Evolutionary conservation across 2,797 vertebrate species (phyloP), one percentile per base, ranked within the genome.

Genomic region (Gymnocypris eckloni): DNA sequence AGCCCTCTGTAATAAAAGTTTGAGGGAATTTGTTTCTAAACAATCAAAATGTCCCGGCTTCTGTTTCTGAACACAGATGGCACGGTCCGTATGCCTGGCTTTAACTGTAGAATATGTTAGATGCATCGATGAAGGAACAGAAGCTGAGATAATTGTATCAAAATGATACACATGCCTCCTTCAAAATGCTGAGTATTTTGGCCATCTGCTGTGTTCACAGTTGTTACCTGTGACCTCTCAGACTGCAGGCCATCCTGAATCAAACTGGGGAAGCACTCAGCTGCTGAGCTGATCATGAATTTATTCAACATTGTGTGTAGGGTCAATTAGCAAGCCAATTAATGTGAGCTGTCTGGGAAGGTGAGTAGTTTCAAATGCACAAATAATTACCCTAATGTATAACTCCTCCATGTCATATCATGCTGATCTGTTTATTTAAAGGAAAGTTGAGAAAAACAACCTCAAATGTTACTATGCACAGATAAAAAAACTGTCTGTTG

Each of bases 101-200:
- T 78, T 79, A 86, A 86, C 82, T 77, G 85, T 54, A 72, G 86
- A 88, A 86, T 86, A 82, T 82, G 87, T 89, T 88, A 87, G 88
- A 89, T 90, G 89, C 91, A 77, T 87, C 88, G 88, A 50, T 88
- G 89, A 87, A 85, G 82, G 37, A 89, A 88, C 90, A 89, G 90
- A 90, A 91, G 88, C 85, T 82, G 83, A 89, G 88, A 88, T 91
- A 91, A 91, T 90, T 91, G 87, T 86, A 89, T 72, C 28, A 90
- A 91, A 91, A 88, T 87, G 84, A 87, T 83, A 87, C 87, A 85
- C 87, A 89, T 87, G 90, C 86, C 83, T 86, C 82, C 64, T 85
- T 85, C 79, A 64, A 89, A 86, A 84, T 82, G 79, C 67, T 8
- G 67, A 78, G 50, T 89, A 83, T 87, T 87, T 89, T 67, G 67